Conservation (phyloP, 2,888 invertebrate species). For the Formica aserva region DNA sequence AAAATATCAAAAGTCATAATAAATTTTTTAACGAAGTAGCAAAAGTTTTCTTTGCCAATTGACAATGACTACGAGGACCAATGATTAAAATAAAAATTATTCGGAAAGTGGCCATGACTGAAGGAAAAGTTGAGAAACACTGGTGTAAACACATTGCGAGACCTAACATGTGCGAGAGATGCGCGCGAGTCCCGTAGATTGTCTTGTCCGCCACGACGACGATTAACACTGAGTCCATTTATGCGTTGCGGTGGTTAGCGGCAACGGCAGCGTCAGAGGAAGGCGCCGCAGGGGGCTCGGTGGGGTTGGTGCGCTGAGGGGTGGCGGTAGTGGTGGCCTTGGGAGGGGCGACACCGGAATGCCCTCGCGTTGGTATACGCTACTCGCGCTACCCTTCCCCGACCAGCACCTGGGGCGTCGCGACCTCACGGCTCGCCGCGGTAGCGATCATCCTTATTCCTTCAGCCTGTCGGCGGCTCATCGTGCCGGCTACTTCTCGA, state of each 20-base stretch:
- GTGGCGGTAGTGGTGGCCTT: slow-evolving; percentile 85
- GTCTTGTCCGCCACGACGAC: slow-evolving; percentile 51
- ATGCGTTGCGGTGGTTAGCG: slow-evolving; percentile 82
- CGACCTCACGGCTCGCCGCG: slow-evolving; percentile 89
- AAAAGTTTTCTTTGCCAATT: not conserved
- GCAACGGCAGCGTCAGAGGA: slow-evolving; percentile 84
- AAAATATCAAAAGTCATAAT: not conserved
- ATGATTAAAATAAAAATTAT: not conserved
- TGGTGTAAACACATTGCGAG: slow-evolving; percentile 11
- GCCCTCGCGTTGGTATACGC: slow-evolving; percentile 95
- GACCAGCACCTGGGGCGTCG: slow-evolving; percentile 96
- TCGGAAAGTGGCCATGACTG: not conserved
- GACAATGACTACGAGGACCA: not conserved
- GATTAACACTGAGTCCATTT: slow-evolving; percentile 79
- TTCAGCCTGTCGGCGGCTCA: slow-evolving; percentile 90
- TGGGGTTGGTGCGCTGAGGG: slow-evolving; percentile 83
- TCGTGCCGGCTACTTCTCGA: slow-evolving; percentile 95
- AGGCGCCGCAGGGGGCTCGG: slow-evolving; percentile 84
- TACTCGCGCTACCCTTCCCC: slow-evolving; percentile 96
- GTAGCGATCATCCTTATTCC: slow-evolving; percentile 89
- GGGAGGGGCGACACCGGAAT: slow-evolving; percentile 87
- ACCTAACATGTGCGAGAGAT: slow-evolving; percentile 6
- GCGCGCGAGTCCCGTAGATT: slow-evolving; percentile 20
- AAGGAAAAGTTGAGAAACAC: slow-evolving; percentile 37
- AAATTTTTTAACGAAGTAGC: not conserved